Evolutionary conservation across 2,113 vertebrate species (phyloP).

Genomic region (Varanus salvator): DNA sequence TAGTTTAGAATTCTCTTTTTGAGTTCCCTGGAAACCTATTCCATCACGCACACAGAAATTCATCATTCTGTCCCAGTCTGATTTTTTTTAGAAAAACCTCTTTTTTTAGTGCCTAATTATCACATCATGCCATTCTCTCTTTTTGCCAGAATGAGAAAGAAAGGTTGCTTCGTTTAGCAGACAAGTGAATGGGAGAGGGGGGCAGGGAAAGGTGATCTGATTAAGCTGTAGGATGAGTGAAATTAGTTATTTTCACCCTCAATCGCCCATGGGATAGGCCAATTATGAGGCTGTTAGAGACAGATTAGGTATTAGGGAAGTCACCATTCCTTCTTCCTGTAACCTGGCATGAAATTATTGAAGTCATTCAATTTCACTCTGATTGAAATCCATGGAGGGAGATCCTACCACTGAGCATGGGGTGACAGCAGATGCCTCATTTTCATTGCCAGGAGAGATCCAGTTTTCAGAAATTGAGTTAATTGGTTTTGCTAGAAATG

Average conservation of each 20-base stretch:
- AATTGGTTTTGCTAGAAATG: constrained; percentile 67
- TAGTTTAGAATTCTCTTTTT: neutral
- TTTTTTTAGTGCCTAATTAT: constrained; percentile 31
- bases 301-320: constrained; percentile 69
- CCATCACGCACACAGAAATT: neutral
- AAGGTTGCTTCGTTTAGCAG: constrained; percentile 65
- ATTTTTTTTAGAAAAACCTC: neutral
- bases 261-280: constrained; percentile 73
- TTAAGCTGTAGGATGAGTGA: constrained; percentile 73
- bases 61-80: constrained; percentile 35
- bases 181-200: constrained; percentile 61
- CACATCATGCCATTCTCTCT: constrained; percentile 58
- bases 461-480: constrained; percentile 63
- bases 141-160: constrained; percentile 47
- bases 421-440: constrained; percentile 53
- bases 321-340: constrained; percentile 67
- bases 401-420: constrained; percentile 58
- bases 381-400: constrained; percentile 68
- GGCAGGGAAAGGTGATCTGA: constrained; percentile 71
- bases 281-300: constrained; percentile 76
- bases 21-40: neutral
- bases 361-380: constrained; percentile 72
- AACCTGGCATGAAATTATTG: constrained; percentile 74
- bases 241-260: constrained; percentile 78
- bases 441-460: constrained; percentile 55